Base-by-base conservation (phyloP, 2,113 vertebrate species). In the Sminthopsis crassicaudata region DNA sequence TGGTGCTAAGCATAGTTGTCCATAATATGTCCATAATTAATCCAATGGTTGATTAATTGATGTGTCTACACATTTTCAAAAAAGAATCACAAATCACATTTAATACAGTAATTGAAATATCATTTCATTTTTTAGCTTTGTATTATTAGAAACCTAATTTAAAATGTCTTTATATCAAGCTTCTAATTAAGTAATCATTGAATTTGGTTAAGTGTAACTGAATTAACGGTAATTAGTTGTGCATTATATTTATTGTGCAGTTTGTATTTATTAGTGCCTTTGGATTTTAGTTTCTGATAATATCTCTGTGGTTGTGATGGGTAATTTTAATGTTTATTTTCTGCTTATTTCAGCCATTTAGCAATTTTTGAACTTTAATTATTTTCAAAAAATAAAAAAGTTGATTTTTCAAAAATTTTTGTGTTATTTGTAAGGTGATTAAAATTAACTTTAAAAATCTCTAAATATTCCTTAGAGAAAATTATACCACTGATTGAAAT, bases 261-360 rank as follows among this genome's bases (percentile, higher is more conserved):
- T 42, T 90, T 91, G 19, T 91, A 27, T 89, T 94, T 95, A 51
- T 94, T 95, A 51, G 11, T 89, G 23, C 6, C 90, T 91, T 91
- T 92, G 88, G 55, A 67, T 10, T 91, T 94, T 16, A 46, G 24
- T 76, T 90, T 76, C 60, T 76, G 60, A 76, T 14, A 1, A 36
- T 76, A 76, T 76, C 14, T 14, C 36, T 42, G 16, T 84, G 67
- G n/a, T 19, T 84, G 6, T 42, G 36, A 84, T 42, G 67, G 67
- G 67, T 23, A 84, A n/a, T 23, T 84, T 42, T 84, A 16, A 42
- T 42, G 67, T 42, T 84, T 42, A 42, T 84, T 42, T 84, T 84
- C n/a, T n/a, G 42, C 23, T 84, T 42, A 42, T 84, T 7, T 84
- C 19, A 42, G 19, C n/a, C 67, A 23, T 42, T 36, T n/a, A 84